Base-by-base conservation (phyloP, 2,113 vertebrate genomes). In the Agapornis roseicollis region DNA sequence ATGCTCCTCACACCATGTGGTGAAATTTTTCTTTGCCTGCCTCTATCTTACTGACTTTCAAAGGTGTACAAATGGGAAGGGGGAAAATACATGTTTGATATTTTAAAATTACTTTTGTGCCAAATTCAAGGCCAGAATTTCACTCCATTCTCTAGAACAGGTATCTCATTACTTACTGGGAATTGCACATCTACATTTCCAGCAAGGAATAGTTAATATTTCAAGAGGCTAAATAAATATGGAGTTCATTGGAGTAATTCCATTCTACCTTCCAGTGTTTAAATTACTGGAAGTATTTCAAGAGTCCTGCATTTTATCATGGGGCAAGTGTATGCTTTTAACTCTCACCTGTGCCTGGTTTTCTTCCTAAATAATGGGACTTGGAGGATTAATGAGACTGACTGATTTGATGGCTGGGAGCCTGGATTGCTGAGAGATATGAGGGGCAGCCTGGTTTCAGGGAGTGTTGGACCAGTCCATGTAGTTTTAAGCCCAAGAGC, bases 281-380 rank as follows among this genome's bases (percentile, higher is more conserved):
- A 84, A 94, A 86, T 86, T 83, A 37, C 22, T 79, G 85, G 68
- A 83, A 94, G 10, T 63, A 47, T 92, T 93, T 80, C 47, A 78
- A 49, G 39, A 81, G 72, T 74, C 47, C 85, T 96, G 80, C 50
- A 73, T 88, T 68, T 91, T 87, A 83, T 84, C 76, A 56, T 12
- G 35, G 60, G 33, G 15, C 56, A 88, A 68, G 20, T 13, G 10
- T 47, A 78, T 85, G 68, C 20, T 80, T 84, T 95, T 79, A 86
- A 78, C 27, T 77, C 79, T 94, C 77, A 96, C 91, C 94, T 96
- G 76, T 71, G 85, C 58, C 81, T 96, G 37, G 41, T 94, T 97
- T 94, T 83, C 72, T 83, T 96, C 85, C 55, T 86, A 74, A 68
- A 28, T 91, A 88, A 83, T 66, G 50, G 46, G 61, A 66, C 55